Evolutionary conservation across 1,140 invertebrate species (phyloP).

Genomic region (Nomia melanderi): DNA sequence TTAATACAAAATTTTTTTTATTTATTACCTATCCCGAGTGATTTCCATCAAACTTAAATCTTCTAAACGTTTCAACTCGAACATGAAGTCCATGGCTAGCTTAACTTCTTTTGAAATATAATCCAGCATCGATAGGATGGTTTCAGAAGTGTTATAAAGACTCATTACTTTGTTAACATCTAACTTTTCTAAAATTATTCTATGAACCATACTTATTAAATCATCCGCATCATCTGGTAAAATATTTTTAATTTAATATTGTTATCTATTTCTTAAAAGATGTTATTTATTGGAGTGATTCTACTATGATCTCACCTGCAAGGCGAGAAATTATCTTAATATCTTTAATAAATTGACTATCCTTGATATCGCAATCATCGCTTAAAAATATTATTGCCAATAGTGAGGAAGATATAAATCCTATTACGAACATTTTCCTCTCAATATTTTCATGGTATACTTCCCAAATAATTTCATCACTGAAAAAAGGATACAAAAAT

Average conservation of each 20-base stretch:
- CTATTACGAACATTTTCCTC: conserved; percentile 53
- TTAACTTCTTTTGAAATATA: conserved; percentile 64
- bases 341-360: conserved; percentile 44
- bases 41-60: conserved; percentile 64
- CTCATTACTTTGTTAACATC: conserved; percentile 34
- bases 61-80: conserved; percentile 61
- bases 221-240: conserved; percentile 46
- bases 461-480: conserved; percentile 69
- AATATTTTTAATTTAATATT: background rate
- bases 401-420: conserved; percentile 68
- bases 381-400: conserved; percentile 55
- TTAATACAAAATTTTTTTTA: conserved; percentile 1
- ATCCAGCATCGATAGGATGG: conserved; percentile 64
- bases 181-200: conserved; percentile 64
- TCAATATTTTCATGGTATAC: conserved; percentile 51
- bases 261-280: background rate
- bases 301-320: conserved; percentile 51
- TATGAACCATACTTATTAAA: conserved; percentile 63
- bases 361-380: background rate
- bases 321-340: conserved; percentile 65
- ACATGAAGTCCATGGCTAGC: conserved; percentile 69
- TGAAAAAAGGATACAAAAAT: conserved; percentile 51
- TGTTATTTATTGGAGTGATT: conserved; percentile 20
- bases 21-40: conserved; percentile 61
- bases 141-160: conserved; percentile 52